Conservation (phyloP, 1,140 invertebrate species). For the Drosophila ficusphila region DNA sequence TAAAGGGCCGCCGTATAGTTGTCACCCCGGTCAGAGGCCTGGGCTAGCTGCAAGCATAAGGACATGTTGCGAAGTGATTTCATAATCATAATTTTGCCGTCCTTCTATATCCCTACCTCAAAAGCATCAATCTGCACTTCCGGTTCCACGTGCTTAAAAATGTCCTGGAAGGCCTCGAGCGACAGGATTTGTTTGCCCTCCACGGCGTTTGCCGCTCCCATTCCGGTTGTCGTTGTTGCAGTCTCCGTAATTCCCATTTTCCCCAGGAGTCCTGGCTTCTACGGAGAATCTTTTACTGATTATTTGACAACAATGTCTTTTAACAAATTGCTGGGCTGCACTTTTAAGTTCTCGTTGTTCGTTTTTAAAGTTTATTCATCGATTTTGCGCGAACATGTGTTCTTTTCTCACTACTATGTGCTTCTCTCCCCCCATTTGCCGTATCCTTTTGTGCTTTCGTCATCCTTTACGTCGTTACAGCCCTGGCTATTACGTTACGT, state of each 20-base stretch:
- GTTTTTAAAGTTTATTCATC: constrained; percentile 52
- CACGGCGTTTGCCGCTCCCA: constrained; percentile 45
- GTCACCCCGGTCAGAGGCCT: constrained; percentile 88
- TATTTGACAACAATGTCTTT: background rate
- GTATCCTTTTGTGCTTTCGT: constrained; percentile 30
- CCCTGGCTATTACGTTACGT: constrained; percentile 5
- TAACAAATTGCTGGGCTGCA: constrained; percentile 25
- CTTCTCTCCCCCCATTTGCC: constrained; percentile 4
- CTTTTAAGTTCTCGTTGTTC: constrained; percentile 20
- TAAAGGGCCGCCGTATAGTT: constrained; percentile 91
- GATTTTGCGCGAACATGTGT: constrained; percentile 73
- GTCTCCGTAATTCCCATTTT: constrained; percentile 77
- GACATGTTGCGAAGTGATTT: constrained; percentile 7
- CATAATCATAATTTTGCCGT: background rate
- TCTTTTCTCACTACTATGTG: constrained; percentile 29
- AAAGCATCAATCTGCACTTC: constrained; percentile 77
- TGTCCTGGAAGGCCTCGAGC: constrained; percentile 72
- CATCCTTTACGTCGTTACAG: constrained; percentile 11
- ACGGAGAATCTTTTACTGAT: background rate
- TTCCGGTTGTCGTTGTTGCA: constrained; percentile 30
- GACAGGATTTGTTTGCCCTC: constrained; percentile 60
- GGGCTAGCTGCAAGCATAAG: constrained; percentile 86
- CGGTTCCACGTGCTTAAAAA: constrained; percentile 73
- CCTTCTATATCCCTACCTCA: constrained; percentile 51
- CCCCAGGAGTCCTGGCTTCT: constrained; percentile 5